Evolutionary conservation across 2,888 invertebrate species (phyloP), one percentile per base, ranked within the genome.

Genomic region (Chirona hameri): DNA sequence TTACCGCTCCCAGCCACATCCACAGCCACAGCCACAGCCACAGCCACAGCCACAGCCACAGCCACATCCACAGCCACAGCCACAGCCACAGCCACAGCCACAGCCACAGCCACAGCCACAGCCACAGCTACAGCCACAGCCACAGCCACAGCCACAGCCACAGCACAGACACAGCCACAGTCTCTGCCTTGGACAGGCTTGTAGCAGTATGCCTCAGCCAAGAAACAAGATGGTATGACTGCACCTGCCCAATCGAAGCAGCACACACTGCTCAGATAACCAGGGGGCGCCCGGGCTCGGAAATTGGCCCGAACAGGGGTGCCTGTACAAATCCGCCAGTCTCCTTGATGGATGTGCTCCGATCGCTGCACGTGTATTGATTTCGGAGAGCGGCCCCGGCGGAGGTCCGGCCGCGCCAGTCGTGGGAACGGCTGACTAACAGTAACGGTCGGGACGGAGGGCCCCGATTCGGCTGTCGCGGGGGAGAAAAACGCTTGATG

Each of bases 111-210:
- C 39, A 39, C 39, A 39, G 46, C 1, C 46, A 21, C 46, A 57
- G 15, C 7, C 81, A 81, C 55, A 15, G 29, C 27, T 60, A n/a
- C n/a, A n/a, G n/a, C n/a, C 81, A 81, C 55, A 24, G 15, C 7
- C 81, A 81, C 55, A 15, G 29, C 27, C 81, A 81, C 55, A 15
- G 29, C 27, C 81, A 31, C 81, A 15, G 60, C 9, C 60, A 81
- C 39, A 39, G 7, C 39, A 39, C 2, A 39, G 39, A 39, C 39
- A 39, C 39, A 39, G 39, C 2, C 39, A 39, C 39, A 39, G n/a
- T n/a, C n/a, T n/a, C n/a, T n/a, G n/a, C n/a, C n/a, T n/a, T n/a
- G n/a, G n/a, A n/a, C n/a, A n/a, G n/a, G n/a, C n/a, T n/a, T n/a
- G n/a, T n/a, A n/a, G n/a, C n/a, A n/a, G n/a, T n/a, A n/a, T n/a